Evolutionary conservation across 2,888 invertebrate species (phyloP).

Genomic region (Mythimna impura): DNA sequence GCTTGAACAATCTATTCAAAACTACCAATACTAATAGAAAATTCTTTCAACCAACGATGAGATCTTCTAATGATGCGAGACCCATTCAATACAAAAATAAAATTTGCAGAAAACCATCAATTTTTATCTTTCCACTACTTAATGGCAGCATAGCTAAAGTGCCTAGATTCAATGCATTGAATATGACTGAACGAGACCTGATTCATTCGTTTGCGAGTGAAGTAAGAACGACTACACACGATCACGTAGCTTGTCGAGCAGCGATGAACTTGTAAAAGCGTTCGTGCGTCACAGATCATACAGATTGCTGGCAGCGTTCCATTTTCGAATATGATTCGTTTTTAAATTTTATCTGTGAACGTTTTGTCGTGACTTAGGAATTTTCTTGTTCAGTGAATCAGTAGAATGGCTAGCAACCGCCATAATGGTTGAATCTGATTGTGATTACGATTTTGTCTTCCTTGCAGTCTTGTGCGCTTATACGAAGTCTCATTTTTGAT

Average conservation of each 20-base stretch:
- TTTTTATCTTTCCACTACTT: conserved; percentile 52
- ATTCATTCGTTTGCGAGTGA: conserved; percentile 56
- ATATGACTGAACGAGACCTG: conserved; percentile 62
- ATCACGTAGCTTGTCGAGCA: conserved; percentile 72
- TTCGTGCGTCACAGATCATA: conserved; percentile 74
- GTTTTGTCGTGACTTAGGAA: conserved; percentile 59
- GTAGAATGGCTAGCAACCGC: conserved; percentile 44
- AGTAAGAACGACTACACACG: conserved; percentile 68
- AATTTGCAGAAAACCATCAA: conserved; percentile 25
- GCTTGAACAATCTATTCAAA: not conserved
- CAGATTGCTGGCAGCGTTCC: conserved; percentile 65
- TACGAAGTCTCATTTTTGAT: not conserved
- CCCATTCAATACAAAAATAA: conserved; percentile 21
- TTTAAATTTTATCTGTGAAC: conserved; percentile 64
- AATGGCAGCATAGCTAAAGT: conserved; percentile 54
- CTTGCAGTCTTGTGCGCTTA: conserved; percentile 27
- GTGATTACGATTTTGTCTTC: conserved; percentile 37
- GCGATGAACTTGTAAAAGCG: conserved; percentile 68
- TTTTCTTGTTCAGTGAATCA: conserved; percentile 61
- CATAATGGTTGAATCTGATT: conserved; percentile 38
- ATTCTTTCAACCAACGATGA: not conserved
- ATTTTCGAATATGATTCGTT: conserved; percentile 66
- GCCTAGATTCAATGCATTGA: conserved; percentile 65
- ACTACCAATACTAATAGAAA: not conserved
- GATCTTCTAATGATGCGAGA: not conserved